Conservation (phyloP, 2,113 vertebrate genomes). For the Erythrocebus patas region DNA sequence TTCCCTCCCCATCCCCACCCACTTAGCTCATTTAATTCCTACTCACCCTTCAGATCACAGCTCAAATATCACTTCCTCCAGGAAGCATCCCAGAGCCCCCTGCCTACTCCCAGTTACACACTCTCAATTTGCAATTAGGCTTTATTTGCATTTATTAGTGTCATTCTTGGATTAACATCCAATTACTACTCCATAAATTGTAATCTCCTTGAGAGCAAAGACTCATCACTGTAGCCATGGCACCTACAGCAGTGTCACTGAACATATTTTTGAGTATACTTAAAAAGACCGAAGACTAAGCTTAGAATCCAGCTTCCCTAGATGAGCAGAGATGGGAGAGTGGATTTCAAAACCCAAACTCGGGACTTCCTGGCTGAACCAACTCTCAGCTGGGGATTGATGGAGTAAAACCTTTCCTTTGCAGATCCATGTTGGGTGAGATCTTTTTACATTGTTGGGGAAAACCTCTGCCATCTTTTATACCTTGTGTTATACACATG, state of each 20-base stretch:
- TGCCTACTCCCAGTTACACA: not conserved
- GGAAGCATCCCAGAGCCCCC: not conserved
- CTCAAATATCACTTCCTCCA: not conserved
- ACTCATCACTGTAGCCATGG: not conserved
- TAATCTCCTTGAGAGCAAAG: not conserved
- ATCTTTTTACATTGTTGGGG: not conserved
- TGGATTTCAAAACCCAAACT: not conserved
- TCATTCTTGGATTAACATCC: not conserved
- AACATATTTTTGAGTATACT: not conserved
- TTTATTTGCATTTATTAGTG: not conserved
- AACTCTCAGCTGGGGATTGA: not conserved
- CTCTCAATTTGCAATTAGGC: not conserved
- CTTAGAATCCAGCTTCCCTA: not conserved
- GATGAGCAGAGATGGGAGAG: not conserved
- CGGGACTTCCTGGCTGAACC: not conserved
- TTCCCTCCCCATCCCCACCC: rapidly evolving
- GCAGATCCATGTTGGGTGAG: not conserved
- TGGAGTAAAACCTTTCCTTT: not conserved
- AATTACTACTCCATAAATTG: no score
- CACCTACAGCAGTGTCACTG: not conserved
- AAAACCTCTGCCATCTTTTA: not conserved
- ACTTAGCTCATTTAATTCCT: not conserved
- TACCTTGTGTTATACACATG: not conserved
- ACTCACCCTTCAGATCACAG: not conserved
- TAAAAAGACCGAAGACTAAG: not conserved